A percentile compares a stretch with the other conserved stretches of the same genome.
These are phyloP conservation scores for Rutilus rutilus DNA, from an alignment of 2,113 vertebrate species.

Conservation along the genomic window DNA sequence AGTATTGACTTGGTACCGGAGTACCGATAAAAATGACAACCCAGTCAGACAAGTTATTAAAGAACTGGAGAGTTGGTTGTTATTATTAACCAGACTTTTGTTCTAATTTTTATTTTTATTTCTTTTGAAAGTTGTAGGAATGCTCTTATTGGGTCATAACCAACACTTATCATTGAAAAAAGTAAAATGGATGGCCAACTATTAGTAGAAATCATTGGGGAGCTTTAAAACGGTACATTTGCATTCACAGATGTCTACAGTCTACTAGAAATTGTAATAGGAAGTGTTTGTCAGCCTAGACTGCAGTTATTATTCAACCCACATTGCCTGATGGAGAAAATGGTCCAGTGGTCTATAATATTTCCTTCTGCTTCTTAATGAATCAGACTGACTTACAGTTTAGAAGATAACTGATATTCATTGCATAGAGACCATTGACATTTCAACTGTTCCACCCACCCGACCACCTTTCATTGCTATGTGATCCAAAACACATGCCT, in stretches of 20 bases:
- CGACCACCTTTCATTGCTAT: neutral
- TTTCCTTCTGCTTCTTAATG: neutral
- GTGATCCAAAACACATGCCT: conserved; percentile 4
- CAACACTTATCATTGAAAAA: neutral
- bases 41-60: neutral
- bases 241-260: neutral
- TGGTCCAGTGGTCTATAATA: neutral
- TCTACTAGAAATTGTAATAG: too few species aligned
- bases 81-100: neutral
- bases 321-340: neutral
- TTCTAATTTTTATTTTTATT: neutral
- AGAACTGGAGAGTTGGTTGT: neutral
- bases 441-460: neutral
- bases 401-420: neutral
- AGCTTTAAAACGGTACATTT: neutral
- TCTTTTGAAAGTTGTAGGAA: neutral
- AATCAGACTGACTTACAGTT: neutral
- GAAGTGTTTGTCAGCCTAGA: neutral
- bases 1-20: too few species aligned
- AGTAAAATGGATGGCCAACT: neutral
- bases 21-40: too few species aligned
- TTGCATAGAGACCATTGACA: neutral
- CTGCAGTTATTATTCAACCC: neutral
- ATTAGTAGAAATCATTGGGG: neutral
- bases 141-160: neutral